Percentiles rank a stretch among this genome's conserved stretches.
Evolutionary conservation across 92 coral and sea anemone genomes (phyloP).

Genomic region (Hydrozoanthus gracilis): DNA sequence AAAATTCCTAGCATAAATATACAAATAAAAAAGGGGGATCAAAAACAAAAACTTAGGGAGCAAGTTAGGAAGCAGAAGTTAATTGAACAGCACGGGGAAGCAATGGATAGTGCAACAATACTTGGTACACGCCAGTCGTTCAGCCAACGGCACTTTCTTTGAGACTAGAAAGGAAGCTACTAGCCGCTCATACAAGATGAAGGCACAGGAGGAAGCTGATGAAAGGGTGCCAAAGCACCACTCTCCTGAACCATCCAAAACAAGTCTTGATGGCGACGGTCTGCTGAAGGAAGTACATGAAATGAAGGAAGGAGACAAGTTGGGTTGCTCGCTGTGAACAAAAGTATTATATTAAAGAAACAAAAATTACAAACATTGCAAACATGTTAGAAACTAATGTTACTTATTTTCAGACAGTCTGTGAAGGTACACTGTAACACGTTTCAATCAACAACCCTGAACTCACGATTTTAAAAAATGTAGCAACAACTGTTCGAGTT

Average conservation of each 20-base stretch:
- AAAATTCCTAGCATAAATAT: background rate
- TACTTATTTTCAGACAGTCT: no score
- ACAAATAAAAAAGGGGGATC: background rate
- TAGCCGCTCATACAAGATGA: background rate
- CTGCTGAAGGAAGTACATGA: no score
- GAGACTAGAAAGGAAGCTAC: conserved; percentile 4
- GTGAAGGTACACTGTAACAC: no score
- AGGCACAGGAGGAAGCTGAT: conserved; percentile 11
- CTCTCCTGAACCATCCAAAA: conserved; percentile 13
- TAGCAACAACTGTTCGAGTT: no score
- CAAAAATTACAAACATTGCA: no score
- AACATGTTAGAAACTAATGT: no score
- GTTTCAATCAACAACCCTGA: no score
- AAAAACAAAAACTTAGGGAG: conserved; percentile 31
- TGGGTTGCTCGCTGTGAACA: no score
- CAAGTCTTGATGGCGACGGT: background rate
- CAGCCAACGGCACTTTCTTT: conserved; percentile 22
- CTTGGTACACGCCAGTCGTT: conserved; percentile 32
- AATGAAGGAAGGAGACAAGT: no score
- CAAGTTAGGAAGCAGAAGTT: conserved; percentile 27
- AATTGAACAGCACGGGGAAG: conserved; percentile 45
- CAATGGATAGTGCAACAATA: conserved; percentile 32
- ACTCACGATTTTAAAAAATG: no score
- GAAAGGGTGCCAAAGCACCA: background rate
- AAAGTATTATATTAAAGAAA: no score